Base-by-base conservation (phyloP, 1,140 invertebrate genomes). In the Pollicipes pollicipes region DNA sequence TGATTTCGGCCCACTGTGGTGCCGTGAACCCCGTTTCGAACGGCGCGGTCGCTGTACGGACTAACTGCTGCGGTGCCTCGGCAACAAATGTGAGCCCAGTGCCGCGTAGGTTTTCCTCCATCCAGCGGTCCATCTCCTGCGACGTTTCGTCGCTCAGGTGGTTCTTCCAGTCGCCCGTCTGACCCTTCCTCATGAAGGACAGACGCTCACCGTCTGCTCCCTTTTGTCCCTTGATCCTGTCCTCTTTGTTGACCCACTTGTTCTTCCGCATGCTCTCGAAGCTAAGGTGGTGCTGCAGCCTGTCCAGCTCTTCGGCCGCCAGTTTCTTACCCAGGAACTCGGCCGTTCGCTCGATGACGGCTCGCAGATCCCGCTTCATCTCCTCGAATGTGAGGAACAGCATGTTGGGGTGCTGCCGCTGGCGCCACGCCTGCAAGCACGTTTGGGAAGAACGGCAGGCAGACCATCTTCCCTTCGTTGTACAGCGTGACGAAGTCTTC, bases 261-360 rank as follows among this genome's bases (percentile, higher is more conserved):
- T 90, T 91, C 6, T 83, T 75, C 74, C 85, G 84, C 82, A 91
- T 87, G 63, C 78, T 87, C 35, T 88, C 83, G 72, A 83, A 83
- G 58, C 76, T 76, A 68, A 81, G 78, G 72, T 81, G 80, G 1
- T 78, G 71, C 8, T 74, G 75, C 27, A 83, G 76, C 32, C 71
- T 72, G 3, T 75, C 73, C 21, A 80, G 72, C 26, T 77, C 69
- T 24, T 75, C 74, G 0, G 73, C 72, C 27, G 74, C 71, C 67
- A 82, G 73, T 68, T 78, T 27, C 66, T 77, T 77, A 30, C 73
- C 76, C 45, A 81, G 73, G 70, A 80, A 81, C 2, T 74, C 58
- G 45, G 78, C 78, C 30, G 81, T 72, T 27, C 76, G 70, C 66
- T 67, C 69, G 28, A 80, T 72, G 67, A 74, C 69, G n/a, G 58